phyloP scores from a whole-genome alignment of 2,797 vertebrate species.

The Gallinago stenura region DNA sequence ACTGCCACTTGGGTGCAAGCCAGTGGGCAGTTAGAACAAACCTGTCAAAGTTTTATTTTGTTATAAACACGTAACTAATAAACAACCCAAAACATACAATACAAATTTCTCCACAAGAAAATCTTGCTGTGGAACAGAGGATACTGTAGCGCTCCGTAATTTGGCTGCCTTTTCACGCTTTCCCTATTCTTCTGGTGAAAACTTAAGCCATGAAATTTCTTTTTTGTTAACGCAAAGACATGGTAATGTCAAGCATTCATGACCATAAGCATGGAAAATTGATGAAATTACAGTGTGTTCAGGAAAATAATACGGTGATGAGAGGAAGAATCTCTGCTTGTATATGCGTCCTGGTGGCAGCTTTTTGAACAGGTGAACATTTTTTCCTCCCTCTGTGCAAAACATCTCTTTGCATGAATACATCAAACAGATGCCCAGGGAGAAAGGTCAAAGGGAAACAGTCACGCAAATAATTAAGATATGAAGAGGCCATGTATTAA shows the following conservation, averaged over 20 bases:
- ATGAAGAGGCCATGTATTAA: slow-evolving; percentile 67
- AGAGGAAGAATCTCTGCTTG: slow-evolving; percentile 82
- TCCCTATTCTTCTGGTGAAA: slow-evolving; percentile 74
- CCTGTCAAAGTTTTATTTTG: background rate
- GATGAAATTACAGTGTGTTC: slow-evolving; percentile 92
- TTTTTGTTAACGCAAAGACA: slow-evolving; percentile 86
- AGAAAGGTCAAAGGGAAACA: slow-evolving; percentile 78
- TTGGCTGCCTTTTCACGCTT: slow-evolving; percentile 73
- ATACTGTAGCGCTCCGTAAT: background rate
- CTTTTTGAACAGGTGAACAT: slow-evolving; percentile 85
- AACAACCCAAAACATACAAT: background rate
- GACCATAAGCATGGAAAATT: slow-evolving; percentile 89
- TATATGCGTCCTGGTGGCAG: slow-evolving; percentile 80
- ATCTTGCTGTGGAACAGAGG: slow-evolving; percentile 29
- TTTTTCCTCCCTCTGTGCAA: slow-evolving; percentile 69
- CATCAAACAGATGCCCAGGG: slow-evolving; percentile 77
- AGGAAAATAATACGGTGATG: slow-evolving; percentile 77
- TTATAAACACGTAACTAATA: background rate
- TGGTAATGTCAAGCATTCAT: slow-evolving; percentile 87
- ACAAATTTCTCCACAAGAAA: background rate
- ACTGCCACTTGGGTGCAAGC: background rate
- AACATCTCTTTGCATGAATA: slow-evolving; percentile 73
- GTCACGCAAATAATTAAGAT: slow-evolving; percentile 80
- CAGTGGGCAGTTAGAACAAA: background rate
- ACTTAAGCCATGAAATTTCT: slow-evolving; percentile 85